phyloP scores from a whole-genome alignment of 2,888 invertebrate genomes.

The Zootermopsis nevadensis region DNA sequence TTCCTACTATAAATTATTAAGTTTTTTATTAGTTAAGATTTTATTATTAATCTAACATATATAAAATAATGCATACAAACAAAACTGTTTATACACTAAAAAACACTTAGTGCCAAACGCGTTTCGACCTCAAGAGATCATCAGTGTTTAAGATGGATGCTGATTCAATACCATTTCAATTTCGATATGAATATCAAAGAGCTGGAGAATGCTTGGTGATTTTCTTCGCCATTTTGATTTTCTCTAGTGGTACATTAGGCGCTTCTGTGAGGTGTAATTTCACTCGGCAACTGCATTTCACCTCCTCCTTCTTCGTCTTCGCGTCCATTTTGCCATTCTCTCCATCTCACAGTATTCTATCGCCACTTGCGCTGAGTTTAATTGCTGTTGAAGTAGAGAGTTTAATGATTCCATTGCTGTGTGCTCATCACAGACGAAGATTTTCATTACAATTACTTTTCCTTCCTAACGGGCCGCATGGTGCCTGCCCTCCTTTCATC shows the following conservation, averaged over 20 bases:
- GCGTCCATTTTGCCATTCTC: constrained; percentile 34
- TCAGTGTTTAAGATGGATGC: too few relatives aligned
- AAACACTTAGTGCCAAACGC: too few relatives aligned
- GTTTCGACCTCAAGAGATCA: too few relatives aligned
- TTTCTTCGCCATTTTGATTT: constrained; percentile 33
- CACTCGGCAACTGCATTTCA: constrained; percentile 38
- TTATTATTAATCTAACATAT: too few relatives aligned
- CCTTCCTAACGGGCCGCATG: background rate
- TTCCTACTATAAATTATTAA: too few relatives aligned
- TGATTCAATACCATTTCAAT: too few relatives aligned
- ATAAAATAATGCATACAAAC: too few relatives aligned
- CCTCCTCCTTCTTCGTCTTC: background rate
- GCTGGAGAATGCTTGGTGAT: background rate
- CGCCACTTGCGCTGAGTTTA: constrained; percentile 47
- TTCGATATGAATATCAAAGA: too few relatives aligned
- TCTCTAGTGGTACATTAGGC: background rate
- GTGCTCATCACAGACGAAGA: constrained; percentile 39
- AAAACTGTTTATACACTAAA: too few relatives aligned
- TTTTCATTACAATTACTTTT: constrained; percentile 46
- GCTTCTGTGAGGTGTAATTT: constrained; percentile 34
- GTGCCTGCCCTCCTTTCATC: background rate
- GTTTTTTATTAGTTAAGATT: too few relatives aligned
- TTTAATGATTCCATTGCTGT: constrained; percentile 46
- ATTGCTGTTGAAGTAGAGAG: constrained; percentile 47
- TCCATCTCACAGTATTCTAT: constrained; percentile 27